A percentile compares a stretch with the other conserved stretches of the same genome.
These are phyloP conservation scores for Drosophila multiciliata DNA, from an alignment of 2,888 invertebrate species.

Conservation along the genomic window DNA sequence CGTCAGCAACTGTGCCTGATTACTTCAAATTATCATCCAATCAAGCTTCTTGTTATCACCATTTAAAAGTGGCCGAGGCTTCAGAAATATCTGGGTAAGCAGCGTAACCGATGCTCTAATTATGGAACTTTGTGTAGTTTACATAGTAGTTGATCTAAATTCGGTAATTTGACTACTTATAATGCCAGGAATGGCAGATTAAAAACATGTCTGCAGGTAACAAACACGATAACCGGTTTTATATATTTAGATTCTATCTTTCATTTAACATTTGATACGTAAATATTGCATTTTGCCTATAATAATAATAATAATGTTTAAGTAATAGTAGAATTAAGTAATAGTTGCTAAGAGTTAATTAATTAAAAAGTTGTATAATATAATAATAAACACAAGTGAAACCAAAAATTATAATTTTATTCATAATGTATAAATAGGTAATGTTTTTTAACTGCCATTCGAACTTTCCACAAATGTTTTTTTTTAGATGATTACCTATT, in stretches of 20 bases:
- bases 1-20: constrained; percentile 23
- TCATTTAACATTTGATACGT: neutral
- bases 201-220: neutral
- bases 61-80: constrained; percentile 5
- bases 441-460: neutral
- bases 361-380: neutral
- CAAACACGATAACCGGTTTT: neutral
- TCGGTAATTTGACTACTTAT: constrained; percentile 14
- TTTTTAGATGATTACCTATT: neutral
- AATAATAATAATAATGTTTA: neutral
- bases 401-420: neutral
- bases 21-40: constrained; percentile 45
- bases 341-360: neutral
- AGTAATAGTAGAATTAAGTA: neutral
- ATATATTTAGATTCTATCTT: neutral
- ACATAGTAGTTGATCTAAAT: constrained; percentile 1
- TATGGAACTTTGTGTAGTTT: constrained; percentile 9
- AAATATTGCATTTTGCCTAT: neutral
- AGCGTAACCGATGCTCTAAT: constrained; percentile 33
- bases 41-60: constrained; percentile 43
- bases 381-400: neutral
- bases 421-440: neutral
- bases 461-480: neutral
- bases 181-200: constrained; percentile 8
- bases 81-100: neutral